These are phyloP conservation scores for Nomada fabriciana DNA, from an alignment of 2,888 invertebrate genomes.

Conservation along the genomic window DNA sequence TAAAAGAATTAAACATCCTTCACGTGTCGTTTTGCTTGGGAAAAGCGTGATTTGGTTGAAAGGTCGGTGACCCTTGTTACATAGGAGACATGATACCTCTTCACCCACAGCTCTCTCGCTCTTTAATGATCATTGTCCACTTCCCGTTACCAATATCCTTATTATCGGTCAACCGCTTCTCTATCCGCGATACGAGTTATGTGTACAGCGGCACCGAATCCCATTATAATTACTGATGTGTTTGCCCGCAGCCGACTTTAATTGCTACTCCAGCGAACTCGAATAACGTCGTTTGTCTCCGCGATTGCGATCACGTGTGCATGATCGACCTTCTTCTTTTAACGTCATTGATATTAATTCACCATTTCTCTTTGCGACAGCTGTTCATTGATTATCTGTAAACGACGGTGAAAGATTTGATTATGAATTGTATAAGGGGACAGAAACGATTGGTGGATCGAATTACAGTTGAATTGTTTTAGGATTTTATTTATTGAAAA, in stretches of 20 bases:
- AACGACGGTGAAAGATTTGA: no score
- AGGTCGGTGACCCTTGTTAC: constrained; percentile 58
- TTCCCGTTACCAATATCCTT: constrained; percentile 79
- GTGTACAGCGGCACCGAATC: constrained; percentile 39
- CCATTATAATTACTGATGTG: constrained; percentile 55
- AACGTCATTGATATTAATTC: not conserved
- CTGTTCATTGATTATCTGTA: no score
- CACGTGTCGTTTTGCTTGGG: not conserved
- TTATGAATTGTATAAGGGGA: no score
- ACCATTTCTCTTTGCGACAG: not conserved
- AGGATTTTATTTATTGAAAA: no score
- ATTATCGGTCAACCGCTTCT: constrained; percentile 70
- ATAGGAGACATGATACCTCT: constrained; percentile 67
- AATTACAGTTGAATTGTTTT: no score
- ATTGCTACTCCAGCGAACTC: constrained; percentile 43
- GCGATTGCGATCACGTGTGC: constrained; percentile 34
- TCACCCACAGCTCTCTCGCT: constrained; percentile 61
- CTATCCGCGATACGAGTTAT: constrained; percentile 40
- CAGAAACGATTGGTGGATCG: no score
- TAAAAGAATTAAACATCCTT: constrained; percentile 9
- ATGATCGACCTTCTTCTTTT: not conserved
- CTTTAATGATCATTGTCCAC: constrained; percentile 76
- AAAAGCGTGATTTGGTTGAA: constrained; percentile 40
- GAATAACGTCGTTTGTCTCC: constrained; percentile 34
- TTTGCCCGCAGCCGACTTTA: constrained; percentile 48